Conservation (phyloP, 2,797 vertebrate genomes). For the Fistularia tabacaria region DNA sequence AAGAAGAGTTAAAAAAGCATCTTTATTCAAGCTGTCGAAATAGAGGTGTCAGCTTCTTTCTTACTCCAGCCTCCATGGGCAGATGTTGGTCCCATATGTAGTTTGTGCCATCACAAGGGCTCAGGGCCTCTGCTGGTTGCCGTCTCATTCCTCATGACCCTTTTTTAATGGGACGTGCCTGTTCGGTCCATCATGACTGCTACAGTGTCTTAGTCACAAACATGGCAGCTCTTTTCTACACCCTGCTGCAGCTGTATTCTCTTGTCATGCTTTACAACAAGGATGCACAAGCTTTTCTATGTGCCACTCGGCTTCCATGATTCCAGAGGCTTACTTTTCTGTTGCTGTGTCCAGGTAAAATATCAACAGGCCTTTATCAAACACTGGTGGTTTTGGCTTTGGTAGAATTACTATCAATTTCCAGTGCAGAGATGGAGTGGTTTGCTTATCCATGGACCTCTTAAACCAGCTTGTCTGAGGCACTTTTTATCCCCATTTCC, state of each 20-base stretch:
- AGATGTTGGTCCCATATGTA: slow-evolving; percentile 27
- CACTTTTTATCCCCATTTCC: slow-evolving; percentile 6
- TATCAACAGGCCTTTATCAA: slow-evolving; percentile 41
- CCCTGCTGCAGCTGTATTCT: slow-evolving; percentile 22
- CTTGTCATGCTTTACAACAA: slow-evolving; percentile 19
- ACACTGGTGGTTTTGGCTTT: slow-evolving; percentile 50
- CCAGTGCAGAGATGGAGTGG: slow-evolving; percentile 25
- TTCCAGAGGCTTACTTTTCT: slow-evolving; percentile 17
- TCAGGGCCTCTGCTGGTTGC: slow-evolving; percentile 48
- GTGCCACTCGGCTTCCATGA: slow-evolving; percentile 27
- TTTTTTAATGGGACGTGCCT: slow-evolving; percentile 41
- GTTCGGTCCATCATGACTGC: slow-evolving; percentile 44
- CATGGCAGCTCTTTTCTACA: slow-evolving; percentile 51
- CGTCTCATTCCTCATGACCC: slow-evolving; percentile 23
- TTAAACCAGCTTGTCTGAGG: slow-evolving; percentile 28
- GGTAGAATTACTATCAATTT: slow-evolving; percentile 1
- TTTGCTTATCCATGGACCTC: slow-evolving; percentile 34
- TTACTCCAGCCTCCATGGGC: slow-evolving; percentile 23
- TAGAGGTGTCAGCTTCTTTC: slow-evolving; percentile 16
- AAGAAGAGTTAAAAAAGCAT: slow-evolving; percentile 42
- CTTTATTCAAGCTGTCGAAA: slow-evolving; percentile 34
- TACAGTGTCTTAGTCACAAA: slow-evolving; percentile 56
- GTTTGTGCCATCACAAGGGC: slow-evolving; percentile 40
- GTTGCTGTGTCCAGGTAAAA: slow-evolving; percentile 29
- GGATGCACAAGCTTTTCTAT: slow-evolving; percentile 12